phyloP scores from a whole-genome alignment of 2,113 vertebrate species.

The Tragelaphus scriptus region DNA sequence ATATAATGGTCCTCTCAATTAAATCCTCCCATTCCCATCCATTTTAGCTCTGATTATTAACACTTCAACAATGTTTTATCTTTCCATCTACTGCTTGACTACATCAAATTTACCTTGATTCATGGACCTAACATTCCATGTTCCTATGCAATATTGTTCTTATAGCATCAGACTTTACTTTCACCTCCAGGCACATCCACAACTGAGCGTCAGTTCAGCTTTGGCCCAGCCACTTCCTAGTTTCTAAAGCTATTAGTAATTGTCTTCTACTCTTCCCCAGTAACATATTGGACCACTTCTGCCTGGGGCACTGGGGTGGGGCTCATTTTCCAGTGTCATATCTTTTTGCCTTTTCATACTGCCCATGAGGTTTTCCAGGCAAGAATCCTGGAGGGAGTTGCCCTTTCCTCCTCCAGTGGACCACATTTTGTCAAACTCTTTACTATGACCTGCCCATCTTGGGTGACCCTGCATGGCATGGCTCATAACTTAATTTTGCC shows the following conservation, averaged over 20 bases:
- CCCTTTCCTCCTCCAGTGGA: background rate
- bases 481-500: background rate
- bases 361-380: background rate
- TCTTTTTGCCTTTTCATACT: background rate
- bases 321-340: background rate
- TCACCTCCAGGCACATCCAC: background rate
- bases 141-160: background rate
- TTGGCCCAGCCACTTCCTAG: background rate
- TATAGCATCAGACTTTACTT: background rate
- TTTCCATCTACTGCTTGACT: background rate
- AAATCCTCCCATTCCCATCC: background rate
- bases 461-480: background rate
- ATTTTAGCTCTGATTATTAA: background rate
- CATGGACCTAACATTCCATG: background rate
- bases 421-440: background rate
- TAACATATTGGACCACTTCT: background rate
- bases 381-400: background rate
- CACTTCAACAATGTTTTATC: background rate
- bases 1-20: background rate
- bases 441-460: background rate
- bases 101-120: background rate
- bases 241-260: background rate
- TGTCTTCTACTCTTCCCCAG: background rate
- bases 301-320: accelerated
- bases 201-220: background rate